Conservation (phyloP, 2,888 invertebrate species). For the Sminthurinus aureus region DNA sequence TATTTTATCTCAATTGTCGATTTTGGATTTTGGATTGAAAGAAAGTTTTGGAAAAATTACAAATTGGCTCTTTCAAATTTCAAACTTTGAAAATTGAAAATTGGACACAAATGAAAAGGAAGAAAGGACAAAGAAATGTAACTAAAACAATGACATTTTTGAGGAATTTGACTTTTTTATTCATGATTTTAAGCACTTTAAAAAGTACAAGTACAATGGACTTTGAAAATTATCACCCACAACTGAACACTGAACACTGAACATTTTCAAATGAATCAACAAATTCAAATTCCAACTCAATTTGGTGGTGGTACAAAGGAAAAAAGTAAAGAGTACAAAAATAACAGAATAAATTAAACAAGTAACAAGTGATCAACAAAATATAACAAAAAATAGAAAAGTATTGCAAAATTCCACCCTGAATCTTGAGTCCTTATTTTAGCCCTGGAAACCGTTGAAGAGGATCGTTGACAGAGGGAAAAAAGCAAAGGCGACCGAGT, state of each 20-base stretch:
- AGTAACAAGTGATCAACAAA: not conserved
- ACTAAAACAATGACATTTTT: not conserved
- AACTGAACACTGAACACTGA: too few species aligned
- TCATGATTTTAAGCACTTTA: too few species aligned
- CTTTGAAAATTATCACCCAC: too few species aligned
- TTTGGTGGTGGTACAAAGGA: too few species aligned
- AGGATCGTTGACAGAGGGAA: conserved; percentile 16
- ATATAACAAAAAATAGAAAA: not conserved
- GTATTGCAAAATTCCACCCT: not conserved
- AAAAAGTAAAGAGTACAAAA: not conserved
- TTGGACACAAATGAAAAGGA: not conserved
- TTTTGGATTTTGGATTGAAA: not conserved
- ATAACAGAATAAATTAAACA: conserved; percentile 2
- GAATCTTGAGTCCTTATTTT: not conserved
- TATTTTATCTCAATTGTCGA: not conserved
- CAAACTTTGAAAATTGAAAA: not conserved
- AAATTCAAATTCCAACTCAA: too few species aligned
- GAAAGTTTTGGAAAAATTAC: conserved; percentile 9
- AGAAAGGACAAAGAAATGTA: not conserved
- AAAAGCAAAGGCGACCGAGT: not conserved
- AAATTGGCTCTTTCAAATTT: not conserved
- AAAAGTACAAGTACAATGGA: too few species aligned
- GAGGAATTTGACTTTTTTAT: not conserved
- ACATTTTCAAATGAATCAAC: too few species aligned
- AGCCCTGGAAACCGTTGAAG: not conserved